Evolutionary conservation across 2,888 invertebrate genomes (phyloP), one percentile per base, ranked within the genome.

Genomic region (Tiphia femorata): DNA sequence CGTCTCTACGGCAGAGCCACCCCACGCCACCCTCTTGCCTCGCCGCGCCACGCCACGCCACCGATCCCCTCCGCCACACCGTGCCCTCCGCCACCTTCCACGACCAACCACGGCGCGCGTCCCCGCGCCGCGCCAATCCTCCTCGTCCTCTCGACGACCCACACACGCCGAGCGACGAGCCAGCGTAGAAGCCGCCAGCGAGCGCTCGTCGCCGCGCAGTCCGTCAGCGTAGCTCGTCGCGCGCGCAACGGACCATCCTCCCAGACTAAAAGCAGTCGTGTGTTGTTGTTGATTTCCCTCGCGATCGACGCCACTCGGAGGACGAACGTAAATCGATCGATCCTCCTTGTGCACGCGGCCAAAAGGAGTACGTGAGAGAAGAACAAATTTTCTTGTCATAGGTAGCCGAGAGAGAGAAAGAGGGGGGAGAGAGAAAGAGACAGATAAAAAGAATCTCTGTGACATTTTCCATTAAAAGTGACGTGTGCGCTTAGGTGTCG

Each of bases 181-280:
- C 66, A 75, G 70, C 79, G n/a, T n/a, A n/a, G n/a, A n/a, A 64
- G 75, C 81, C 48, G 62, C 76, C 33, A 84, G 85, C 57, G 84
- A 86, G 72, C 86, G 78, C 70, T 78, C 73, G 69, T 73, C 72
- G 73, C 69, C 78, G 72, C 87, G 52, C 81, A 82, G 81, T 81
- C 78, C 75, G 79, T 76, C 76, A 80, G 70, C 77, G 79, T 75
- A 70, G 74, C 68, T 76, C 77, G 66, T 64, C 53, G 71, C 53
- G 75, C 56, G 70, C 74, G 71, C 72, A 75, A 51, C 46, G 37
- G 37, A 40, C 48, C 41, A 29, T 41, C 12, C 2, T 33, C 33
- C n/a, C 7, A 33, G 33, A 14, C 33, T 33, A 3, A n/a, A n/a
- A n/a, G n/a, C n/a, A n/a, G n/a, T n/a, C n/a, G n/a, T n/a, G n/a